Evolutionary conservation across 2,888 invertebrate genomes (phyloP).

Genomic region (Epinotia bilunana): DNA sequence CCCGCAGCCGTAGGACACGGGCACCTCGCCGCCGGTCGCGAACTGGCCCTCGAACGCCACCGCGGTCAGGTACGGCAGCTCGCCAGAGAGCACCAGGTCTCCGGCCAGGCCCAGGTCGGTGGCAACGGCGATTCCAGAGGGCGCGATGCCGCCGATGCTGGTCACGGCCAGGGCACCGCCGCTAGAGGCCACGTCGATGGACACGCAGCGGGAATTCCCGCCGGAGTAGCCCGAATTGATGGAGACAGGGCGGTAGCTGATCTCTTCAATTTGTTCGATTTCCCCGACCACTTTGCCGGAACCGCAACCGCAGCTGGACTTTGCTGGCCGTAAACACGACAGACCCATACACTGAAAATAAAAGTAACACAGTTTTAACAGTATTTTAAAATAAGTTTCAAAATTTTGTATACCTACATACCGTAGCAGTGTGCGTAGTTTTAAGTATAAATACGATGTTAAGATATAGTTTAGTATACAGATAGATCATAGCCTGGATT

Average conservation of each 20-base stretch:
- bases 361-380: background rate
- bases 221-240: constrained; percentile 34
- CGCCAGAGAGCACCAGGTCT: constrained; percentile 54
- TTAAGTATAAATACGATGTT: too few species aligned
- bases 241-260: constrained; percentile 4
- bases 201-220: constrained; percentile 30
- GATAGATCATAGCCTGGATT: too few species aligned
- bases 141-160: constrained; percentile 19
- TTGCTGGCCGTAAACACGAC: background rate
- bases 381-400: too few species aligned
- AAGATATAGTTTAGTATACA: too few species aligned
- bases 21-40: constrained; percentile 20
- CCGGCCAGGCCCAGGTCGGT: constrained; percentile 60
- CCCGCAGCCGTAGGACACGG: constrained; percentile 33
- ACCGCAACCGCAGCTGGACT: background rate
- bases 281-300: background rate
- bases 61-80: constrained; percentile 34
- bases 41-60: constrained; percentile 32
- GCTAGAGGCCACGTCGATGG: constrained; percentile 42
- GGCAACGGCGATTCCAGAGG: constrained; percentile 50
- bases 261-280: background rate
- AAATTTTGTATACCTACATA: too few species aligned
- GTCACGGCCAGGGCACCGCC: constrained; percentile 19
- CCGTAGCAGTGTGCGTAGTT: too few species aligned
- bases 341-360: background rate